Base-by-base conservation (phyloP, 92 coral and sea anemone species). In the Isaurus tuberculatus region DNA sequence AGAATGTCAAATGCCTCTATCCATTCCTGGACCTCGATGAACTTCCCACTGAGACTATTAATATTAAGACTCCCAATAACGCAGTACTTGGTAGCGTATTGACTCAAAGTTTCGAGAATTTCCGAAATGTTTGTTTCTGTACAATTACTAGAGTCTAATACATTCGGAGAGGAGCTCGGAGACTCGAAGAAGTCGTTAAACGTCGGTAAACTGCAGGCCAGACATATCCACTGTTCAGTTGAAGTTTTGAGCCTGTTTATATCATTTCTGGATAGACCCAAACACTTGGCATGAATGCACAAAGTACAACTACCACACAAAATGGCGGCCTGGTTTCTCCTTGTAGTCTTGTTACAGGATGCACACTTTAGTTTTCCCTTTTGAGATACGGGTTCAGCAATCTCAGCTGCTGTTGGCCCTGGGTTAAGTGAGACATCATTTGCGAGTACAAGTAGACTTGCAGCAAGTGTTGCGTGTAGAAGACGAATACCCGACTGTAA, bases 1-100 rank as follows among this genome's bases (percentile, higher is more conserved):
- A 70, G 46, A 44, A 84, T 84, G 29, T 84, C 87, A 51, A 84
- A 84, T 26, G 70, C 87, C 57, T 84, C 33, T 16, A 57, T 84
- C 84, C 88, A 73, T 34, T 84, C 88, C 60, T 31, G 65, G 49
- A 84, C 83, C 34, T 84, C 88, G 58, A 31, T 73, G 29, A 72
- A 37, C 30, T 84, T 84, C 36, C 42, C 80, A 16, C 68, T 32
- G 64, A 83, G 67, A 70, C 87, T 83, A 42, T 69, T 83, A 2
- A 71, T 72, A 29, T 83, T 83, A 9, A 67, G 48, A 72, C 81
- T 72, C 40, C 87, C 87, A 42, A 70, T 71, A 57, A 70, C 87
- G 61, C 82, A 71, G 51, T 70, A 22, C 37, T 70, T 37, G 4
- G 37, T 37, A 25, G 30, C 75, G 20, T n/a, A 22, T 25, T 14